Evolutionary conservation across 2,797 vertebrate genomes (phyloP).

Genomic region (Selene dorsalis): DNA sequence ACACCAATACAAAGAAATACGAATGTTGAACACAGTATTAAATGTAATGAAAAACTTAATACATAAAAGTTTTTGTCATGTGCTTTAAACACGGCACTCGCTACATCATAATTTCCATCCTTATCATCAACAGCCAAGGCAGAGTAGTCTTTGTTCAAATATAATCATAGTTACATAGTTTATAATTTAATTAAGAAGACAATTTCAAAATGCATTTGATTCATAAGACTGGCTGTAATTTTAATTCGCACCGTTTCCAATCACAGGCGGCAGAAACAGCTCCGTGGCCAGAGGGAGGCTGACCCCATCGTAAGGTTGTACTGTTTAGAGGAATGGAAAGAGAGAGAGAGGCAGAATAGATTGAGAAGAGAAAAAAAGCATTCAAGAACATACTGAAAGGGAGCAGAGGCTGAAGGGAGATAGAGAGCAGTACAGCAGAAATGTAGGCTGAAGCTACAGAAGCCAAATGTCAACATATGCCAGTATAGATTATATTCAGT

Average conservation of each 20-base stretch:
- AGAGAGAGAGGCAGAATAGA: constrained; percentile 27
- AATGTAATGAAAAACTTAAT: neutral
- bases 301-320: constrained; percentile 52
- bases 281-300: constrained; percentile 41
- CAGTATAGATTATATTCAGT: constrained; percentile 14
- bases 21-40: neutral
- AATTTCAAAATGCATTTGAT: constrained; percentile 37
- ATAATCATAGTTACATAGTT: constrained; percentile 40
- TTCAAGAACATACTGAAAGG: constrained; percentile 34
- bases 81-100: neutral
- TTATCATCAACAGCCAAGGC: neutral
- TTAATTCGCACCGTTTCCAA: constrained; percentile 27
- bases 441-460: constrained; percentile 19
- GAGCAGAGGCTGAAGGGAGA: constrained; percentile 40
- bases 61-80: neutral
- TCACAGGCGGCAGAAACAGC: constrained; percentile 40
- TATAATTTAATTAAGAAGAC: constrained; percentile 48
- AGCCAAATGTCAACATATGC: constrained; percentile 46
- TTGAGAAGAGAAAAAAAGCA: constrained; percentile 20
- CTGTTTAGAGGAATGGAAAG: constrained; percentile 27
- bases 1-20: neutral
- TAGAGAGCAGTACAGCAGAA: constrained; percentile 20
- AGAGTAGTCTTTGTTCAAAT: constrained; percentile 33
- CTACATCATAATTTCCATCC: no score
- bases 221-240: constrained; percentile 37